Percentiles rank a stretch among this genome's conserved stretches.
Evolutionary conservation across 2,113 vertebrate genomes (phyloP).

Genomic region (Scomber japonicus): DNA sequence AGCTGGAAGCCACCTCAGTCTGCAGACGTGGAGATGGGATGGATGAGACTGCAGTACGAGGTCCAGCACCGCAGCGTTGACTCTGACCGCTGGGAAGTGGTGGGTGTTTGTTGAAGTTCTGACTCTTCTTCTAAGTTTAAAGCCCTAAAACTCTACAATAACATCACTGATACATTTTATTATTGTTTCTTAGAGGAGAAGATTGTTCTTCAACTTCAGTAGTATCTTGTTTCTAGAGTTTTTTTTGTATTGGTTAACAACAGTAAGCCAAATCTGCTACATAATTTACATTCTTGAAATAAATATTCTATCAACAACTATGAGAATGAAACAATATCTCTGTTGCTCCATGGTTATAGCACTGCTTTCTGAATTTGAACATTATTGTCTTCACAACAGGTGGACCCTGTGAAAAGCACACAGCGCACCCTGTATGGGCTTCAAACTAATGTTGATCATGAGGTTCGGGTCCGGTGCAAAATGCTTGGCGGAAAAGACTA

Average conservation of each 20-base stretch:
- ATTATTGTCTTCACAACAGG: conserved; percentile 73
- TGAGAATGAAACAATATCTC: neutral
- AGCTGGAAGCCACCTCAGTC: conserved; percentile 91
- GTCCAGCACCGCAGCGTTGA: conserved; percentile 87
- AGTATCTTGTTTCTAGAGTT: too few species aligned
- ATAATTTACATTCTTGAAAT: too few species aligned
- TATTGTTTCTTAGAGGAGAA: too few species aligned
- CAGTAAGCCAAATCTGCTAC: too few species aligned
- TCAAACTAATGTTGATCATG: conserved; percentile 87
- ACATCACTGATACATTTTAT: too few species aligned
- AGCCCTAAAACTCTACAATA: too few species aligned
- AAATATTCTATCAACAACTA: neutral
- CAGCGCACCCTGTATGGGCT: conserved; percentile 88
- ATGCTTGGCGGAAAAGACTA: conserved; percentile 85
- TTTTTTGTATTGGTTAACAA: too few species aligned
- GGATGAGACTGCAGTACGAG: conserved; percentile 92
- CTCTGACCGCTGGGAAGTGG: conserved; percentile 69
- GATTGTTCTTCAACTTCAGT: too few species aligned
- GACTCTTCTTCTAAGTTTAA: neutral
- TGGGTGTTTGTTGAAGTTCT: conserved; percentile 25
- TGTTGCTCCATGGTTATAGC: neutral
- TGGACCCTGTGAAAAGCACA: conserved; percentile 80
- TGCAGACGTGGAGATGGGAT: conserved; percentile 89
- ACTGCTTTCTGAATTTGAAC: neutral
- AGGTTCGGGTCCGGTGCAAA: conserved; percentile 89